phyloP scores from a whole-genome alignment of 1,140 invertebrate genomes.

The Cydia fagiglandana region DNA sequence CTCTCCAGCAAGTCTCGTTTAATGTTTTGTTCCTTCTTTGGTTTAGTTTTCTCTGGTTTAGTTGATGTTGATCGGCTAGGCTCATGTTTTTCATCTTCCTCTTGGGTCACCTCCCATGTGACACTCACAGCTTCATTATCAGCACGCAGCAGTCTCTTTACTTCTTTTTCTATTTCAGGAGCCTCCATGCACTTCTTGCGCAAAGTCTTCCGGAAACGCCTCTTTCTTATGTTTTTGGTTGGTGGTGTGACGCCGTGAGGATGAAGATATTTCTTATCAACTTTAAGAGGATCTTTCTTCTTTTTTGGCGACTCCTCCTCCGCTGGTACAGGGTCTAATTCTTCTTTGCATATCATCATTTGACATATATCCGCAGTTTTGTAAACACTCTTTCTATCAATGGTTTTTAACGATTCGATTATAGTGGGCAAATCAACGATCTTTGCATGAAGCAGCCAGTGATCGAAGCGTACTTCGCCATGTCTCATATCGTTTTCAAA shows the following conservation, averaged over 20 bases:
- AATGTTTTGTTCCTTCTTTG: constrained; percentile 59
- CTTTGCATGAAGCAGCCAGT: constrained; percentile 92
- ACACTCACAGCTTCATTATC: constrained; percentile 95
- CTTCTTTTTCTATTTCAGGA: constrained; percentile 98
- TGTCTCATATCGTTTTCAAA: constrained; percentile 94
- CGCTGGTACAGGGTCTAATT: constrained; percentile 86
- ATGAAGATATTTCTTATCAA: constrained; percentile 96
- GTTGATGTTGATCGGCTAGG: constrained; percentile 61
- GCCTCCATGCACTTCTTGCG: constrained; percentile 98
- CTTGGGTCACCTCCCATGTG: constrained; percentile 95
- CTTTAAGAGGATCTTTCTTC: constrained; percentile 94
- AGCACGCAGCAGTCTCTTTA: constrained; percentile 91
- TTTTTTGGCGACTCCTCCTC: constrained; percentile 93
- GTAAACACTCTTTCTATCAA: constrained; percentile 97
- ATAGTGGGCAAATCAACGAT: constrained; percentile 96
- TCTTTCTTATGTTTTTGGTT: constrained; percentile 95
- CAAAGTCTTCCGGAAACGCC: constrained; percentile 96
- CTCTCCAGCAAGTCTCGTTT: constrained; percentile 57
- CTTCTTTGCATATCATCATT: constrained; percentile 93
- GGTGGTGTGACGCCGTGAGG: constrained; percentile 97
- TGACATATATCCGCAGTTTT: constrained; percentile 98
- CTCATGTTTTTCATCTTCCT: constrained; percentile 90
- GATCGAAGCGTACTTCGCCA: constrained; percentile 93
- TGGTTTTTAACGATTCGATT: constrained; percentile 97
- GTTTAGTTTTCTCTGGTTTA: constrained; percentile 52